Percentiles rank a stretch among this genome's conserved stretches.
These are phyloP conservation scores for Eremophila alpestris DNA, from an alignment of 2,797 vertebrate species.

Conservation along the genomic window DNA sequence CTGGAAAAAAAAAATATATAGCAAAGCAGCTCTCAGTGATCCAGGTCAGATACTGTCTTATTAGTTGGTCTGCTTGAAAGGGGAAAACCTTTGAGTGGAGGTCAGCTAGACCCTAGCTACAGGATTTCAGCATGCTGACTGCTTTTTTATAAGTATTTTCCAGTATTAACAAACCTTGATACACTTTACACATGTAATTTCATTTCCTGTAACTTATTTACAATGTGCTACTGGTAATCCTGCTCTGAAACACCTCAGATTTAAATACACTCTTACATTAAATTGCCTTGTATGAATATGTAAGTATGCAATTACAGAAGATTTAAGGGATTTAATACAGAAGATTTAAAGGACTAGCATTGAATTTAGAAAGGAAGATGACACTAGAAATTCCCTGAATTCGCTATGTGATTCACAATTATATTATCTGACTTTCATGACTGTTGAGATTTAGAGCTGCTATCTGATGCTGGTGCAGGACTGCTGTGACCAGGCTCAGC, in stretches of 20 bases:
- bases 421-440: neutral
- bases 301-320: neutral
- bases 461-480: accelerated
- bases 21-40: neutral
- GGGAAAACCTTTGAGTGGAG: neutral
- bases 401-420: neutral
- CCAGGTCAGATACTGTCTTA: neutral
- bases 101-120: neutral
- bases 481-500: accelerated
- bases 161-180: neutral
- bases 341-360: neutral
- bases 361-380: neutral
- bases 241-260: neutral
- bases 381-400: neutral
- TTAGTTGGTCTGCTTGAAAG: neutral
- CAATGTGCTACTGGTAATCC: neutral
- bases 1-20: constrained; percentile 65
- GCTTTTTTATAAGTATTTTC: neutral
- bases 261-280: neutral
- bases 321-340: too few species aligned
- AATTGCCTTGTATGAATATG: neutral
- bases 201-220: neutral
- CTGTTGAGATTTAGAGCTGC: neutral
- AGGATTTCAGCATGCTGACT: neutral
- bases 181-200: neutral